These are phyloP conservation scores for Zelleria hepariella DNA, from an alignment of 2,888 invertebrate genomes.

Conservation along the genomic window DNA sequence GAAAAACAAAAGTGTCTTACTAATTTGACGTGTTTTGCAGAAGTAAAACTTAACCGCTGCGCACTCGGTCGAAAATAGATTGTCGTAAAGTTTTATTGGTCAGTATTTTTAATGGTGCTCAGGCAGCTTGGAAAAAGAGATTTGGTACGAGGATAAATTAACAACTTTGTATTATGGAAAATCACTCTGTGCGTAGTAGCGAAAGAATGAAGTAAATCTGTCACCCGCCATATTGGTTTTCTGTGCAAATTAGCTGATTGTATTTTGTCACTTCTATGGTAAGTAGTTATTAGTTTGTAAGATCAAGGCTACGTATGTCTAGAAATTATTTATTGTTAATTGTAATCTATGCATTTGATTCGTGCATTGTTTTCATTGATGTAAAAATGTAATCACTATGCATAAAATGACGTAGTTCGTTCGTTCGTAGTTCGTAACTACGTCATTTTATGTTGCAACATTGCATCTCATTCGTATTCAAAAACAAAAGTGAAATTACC, in stretches of 20 bases:
- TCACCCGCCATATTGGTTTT: background rate
- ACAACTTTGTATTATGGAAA: background rate
- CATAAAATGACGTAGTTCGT: background rate
- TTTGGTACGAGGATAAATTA: too few relatives aligned
- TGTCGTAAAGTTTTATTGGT: background rate
- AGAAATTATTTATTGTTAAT: background rate
- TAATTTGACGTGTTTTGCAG: background rate
- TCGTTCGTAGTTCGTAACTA: background rate
- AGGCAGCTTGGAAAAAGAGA: too few relatives aligned
- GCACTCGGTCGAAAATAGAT: background rate
- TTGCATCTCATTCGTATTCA: background rate
- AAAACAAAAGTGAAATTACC: background rate
- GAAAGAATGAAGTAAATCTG: background rate
- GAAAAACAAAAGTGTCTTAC: background rate
- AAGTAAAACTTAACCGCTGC: background rate
- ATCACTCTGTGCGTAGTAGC: background rate
- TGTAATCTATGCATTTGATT: constrained; percentile 24
- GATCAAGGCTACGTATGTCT: background rate
- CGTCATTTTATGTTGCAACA: background rate
- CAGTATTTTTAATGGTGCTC: background rate
- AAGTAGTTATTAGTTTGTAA: background rate
- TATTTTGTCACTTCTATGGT: background rate
- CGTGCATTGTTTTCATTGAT: background rate
- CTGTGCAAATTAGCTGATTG: background rate
- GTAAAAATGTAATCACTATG: background rate